phyloP scores from a whole-genome alignment of 1,140 invertebrate genomes.

The Teleogryllus occipitalis region DNA sequence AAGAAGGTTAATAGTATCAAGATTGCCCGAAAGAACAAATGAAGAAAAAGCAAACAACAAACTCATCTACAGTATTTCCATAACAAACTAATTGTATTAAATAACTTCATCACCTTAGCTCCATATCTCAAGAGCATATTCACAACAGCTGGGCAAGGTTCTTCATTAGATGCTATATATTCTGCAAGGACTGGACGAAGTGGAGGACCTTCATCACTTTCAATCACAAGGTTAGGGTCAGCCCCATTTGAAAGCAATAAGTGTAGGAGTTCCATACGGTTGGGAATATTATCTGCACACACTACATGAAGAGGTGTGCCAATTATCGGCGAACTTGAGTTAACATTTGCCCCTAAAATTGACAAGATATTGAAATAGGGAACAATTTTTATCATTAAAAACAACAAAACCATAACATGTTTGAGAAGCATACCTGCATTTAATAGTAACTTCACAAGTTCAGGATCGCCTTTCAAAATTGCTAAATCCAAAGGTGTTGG shows the following conservation, averaged over 20 bases:
- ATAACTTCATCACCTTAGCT: constrained; percentile 48
- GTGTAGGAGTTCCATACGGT: constrained; percentile 47
- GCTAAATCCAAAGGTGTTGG: constrained; percentile 76
- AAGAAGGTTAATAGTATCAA: constrained; percentile 67
- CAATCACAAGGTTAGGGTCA: constrained; percentile 69
- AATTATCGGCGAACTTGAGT: constrained; percentile 72
- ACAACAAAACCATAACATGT: background rate
- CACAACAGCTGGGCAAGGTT: constrained; percentile 58
- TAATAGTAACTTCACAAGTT: constrained; percentile 60
- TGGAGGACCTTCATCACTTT: constrained; percentile 58
- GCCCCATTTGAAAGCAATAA: constrained; percentile 66
- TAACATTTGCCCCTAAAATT: constrained; percentile 63
- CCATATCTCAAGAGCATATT: constrained; percentile 68
- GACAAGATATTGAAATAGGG: background rate
- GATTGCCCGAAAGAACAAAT: constrained; percentile 75
- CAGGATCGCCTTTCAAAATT: constrained; percentile 69
- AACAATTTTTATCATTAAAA: background rate
- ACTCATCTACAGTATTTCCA: too few relatives aligned
- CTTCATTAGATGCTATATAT: constrained; percentile 68
- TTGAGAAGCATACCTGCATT: constrained; percentile 47
- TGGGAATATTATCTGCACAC: constrained; percentile 70
- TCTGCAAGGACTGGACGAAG: constrained; percentile 70
- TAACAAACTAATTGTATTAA: too few relatives aligned
- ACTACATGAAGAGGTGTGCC: constrained; percentile 79
- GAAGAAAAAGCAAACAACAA: too few relatives aligned